Conservation (phyloP, 2,888 invertebrate species). For the Tuta absoluta region DNA sequence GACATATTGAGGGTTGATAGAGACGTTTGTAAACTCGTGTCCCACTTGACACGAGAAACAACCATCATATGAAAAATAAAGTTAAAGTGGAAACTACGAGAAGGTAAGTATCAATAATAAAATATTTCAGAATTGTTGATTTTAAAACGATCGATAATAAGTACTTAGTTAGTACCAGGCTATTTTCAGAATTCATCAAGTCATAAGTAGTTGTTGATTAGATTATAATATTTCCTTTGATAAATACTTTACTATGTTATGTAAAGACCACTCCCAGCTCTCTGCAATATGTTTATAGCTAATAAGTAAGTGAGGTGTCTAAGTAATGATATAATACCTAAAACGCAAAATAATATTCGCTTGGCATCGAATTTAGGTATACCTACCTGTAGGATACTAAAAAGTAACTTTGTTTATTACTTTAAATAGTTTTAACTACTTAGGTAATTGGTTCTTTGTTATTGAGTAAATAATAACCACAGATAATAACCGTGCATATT, state of each 20-base stretch:
- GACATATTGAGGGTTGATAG: too few relatives aligned
- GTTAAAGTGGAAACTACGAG: too few relatives aligned
- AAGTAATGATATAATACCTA: not conserved
- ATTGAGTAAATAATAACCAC: not conserved
- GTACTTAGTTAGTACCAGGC: not conserved
- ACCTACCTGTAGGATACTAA: not conserved
- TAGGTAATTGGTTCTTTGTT: not conserved
- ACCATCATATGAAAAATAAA: too few relatives aligned
- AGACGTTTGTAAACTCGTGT: too few relatives aligned
- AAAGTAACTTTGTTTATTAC: too few relatives aligned
- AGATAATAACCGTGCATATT: not conserved
- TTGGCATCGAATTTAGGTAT: not conserved
- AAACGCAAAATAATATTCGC: not conserved
- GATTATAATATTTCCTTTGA: slow-evolving; percentile 11
- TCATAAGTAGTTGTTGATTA: slow-evolving; percentile 15
- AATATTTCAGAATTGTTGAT: not conserved
- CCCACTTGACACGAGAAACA: too few relatives aligned
- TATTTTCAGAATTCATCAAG: not conserved
- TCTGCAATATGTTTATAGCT: too few relatives aligned
- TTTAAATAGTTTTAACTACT: not conserved
- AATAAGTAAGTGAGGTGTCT: too few relatives aligned
- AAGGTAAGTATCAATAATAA: too few relatives aligned
- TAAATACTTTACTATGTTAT: not conserved
- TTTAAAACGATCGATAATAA: not conserved
- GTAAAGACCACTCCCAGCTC: not conserved